phyloP scores from a whole-genome alignment of 2,113 vertebrate genomes.

The Centropristis striata region DNA sequence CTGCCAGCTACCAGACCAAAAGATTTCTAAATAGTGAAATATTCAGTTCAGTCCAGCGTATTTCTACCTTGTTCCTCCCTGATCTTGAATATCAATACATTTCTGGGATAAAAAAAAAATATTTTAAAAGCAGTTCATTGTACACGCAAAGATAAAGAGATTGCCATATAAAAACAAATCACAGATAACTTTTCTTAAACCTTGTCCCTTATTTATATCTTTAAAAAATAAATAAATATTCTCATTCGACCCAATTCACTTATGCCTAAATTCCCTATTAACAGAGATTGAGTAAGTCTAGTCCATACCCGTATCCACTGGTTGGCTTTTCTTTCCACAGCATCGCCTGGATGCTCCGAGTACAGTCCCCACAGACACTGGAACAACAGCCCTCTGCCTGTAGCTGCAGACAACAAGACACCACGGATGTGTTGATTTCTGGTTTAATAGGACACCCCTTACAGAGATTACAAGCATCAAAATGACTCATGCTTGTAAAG shows the following conservation, averaged over 20 bases:
- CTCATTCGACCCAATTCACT: neutral
- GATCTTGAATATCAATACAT: neutral
- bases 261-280: neutral
- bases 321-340: slow-evolving; percentile 90
- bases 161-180: neutral
- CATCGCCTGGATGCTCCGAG: slow-evolving; percentile 88
- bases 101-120: neutral
- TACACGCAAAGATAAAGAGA: neutral
- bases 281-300: neutral
- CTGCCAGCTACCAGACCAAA: too few species aligned
- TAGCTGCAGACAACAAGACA: slow-evolving; percentile 80
- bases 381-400: slow-evolving; percentile 87
- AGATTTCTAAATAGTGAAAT: too few species aligned
- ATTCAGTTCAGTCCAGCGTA: too few species aligned
- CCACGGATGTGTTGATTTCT: neutral
- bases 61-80: neutral
- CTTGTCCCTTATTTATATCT: neutral
- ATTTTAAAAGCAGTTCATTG: neutral
- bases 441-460: neutral
- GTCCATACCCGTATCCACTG: slow-evolving; percentile 90
- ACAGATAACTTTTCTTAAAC: neutral
- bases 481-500: neutral
- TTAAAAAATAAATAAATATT: neutral
- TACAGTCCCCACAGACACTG: slow-evolving; percentile 91
- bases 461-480: neutral